These are phyloP conservation scores for Lymantria monacha DNA, from an alignment of 2,888 invertebrate species.

Conservation along the genomic window DNA sequence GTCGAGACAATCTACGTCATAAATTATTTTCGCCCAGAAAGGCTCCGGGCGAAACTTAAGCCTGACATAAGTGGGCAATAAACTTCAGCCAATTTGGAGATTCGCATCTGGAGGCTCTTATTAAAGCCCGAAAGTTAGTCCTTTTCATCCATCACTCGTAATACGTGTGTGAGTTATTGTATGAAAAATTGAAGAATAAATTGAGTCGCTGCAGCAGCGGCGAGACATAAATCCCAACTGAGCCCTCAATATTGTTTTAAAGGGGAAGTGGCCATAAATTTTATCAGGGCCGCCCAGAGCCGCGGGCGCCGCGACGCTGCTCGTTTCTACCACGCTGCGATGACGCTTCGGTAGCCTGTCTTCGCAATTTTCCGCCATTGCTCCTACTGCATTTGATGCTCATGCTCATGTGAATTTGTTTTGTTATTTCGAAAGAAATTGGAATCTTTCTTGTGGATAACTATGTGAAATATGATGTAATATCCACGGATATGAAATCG, in stretches of 20 bases:
- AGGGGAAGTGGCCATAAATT: constrained; percentile 83
- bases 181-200: constrained; percentile 83
- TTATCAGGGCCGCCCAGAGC: constrained; percentile 78
- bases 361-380: constrained; percentile 74
- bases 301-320: constrained; percentile 47
- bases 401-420: constrained; percentile 65
- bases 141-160: constrained; percentile 83
- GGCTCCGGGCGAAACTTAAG: constrained; percentile 80
- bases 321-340: constrained; percentile 20
- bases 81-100: constrained; percentile 83
- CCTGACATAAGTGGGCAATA: constrained; percentile 83
- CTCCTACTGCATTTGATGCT: constrained; percentile 62
- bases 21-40: constrained; percentile 79
- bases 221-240: constrained; percentile 83
- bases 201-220: constrained; percentile 82
- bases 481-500: constrained; percentile 27
- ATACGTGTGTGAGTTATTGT: constrained; percentile 83
- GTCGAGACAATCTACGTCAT: constrained; percentile 77
- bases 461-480: constrained; percentile 34
- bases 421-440: constrained; percentile 59
- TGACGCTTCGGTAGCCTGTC: constrained; percentile 37
- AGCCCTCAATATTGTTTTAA: constrained; percentile 84
- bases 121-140: constrained; percentile 83
- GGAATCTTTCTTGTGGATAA: constrained; percentile 50
- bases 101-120: constrained; percentile 83